Conservation (phyloP, 2,797 vertebrate species). For the Crypturellus tataupa region DNA sequence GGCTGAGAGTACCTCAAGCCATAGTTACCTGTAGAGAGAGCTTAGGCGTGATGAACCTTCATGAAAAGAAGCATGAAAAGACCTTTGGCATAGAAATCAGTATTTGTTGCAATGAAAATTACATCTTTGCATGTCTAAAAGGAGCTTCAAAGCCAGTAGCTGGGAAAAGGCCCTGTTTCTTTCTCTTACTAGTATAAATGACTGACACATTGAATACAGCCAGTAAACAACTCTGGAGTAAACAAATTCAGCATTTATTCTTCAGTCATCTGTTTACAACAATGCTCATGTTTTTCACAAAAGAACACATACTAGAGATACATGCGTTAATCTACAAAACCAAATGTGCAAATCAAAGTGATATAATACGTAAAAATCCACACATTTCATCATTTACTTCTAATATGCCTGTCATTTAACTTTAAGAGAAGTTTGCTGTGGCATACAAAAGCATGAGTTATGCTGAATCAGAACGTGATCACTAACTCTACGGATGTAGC, state of each 20-base stretch:
- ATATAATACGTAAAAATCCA: neutral
- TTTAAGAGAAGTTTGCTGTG: neutral
- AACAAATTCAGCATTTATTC: constrained; percentile 77
- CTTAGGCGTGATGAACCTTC: neutral
- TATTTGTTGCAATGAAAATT: neutral
- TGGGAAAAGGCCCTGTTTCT: neutral
- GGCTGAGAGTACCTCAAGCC: neutral
- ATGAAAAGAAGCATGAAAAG: neutral
- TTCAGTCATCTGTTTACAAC: constrained; percentile 57
- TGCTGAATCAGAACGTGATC: neutral
- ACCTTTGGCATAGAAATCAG: rapidly evolving
- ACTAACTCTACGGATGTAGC: neutral
- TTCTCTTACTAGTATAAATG: neutral
- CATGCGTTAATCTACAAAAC: constrained; percentile 16
- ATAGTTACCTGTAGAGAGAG: neutral
- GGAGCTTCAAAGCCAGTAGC: neutral
- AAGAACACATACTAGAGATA: constrained; percentile 37
- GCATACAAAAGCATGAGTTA: neutral
- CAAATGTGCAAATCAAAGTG: constrained; percentile 23
- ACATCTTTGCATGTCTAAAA: neutral
- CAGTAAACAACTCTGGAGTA: constrained; percentile 47
- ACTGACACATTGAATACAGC: constrained; percentile 34
- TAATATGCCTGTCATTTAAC: neutral
- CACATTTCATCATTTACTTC: neutral
- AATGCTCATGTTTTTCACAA: constrained; percentile 41